phyloP scores from a whole-genome alignment of 2,113 vertebrate genomes.

The Anoura caudifer region DNA sequence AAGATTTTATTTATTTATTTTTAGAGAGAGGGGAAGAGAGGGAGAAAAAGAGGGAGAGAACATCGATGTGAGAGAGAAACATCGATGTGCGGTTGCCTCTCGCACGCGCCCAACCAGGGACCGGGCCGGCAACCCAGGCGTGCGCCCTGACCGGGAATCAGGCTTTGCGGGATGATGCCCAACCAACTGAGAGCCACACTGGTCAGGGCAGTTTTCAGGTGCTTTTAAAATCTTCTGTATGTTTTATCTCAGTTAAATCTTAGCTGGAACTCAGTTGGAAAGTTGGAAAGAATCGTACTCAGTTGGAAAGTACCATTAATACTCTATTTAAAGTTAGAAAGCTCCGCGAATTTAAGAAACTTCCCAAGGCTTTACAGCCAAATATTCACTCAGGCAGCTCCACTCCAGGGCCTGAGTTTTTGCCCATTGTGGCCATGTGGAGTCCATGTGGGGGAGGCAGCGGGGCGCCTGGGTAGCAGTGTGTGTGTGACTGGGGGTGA shows the following conservation, averaged over 20 bases:
- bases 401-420: background rate
- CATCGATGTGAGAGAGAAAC: too few species aligned
- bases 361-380: background rate
- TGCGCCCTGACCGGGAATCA: too few species aligned
- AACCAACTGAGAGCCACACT: too few species aligned
- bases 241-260: background rate
- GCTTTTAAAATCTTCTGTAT: background rate
- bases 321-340: background rate
- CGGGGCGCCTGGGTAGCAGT: background rate
- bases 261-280: too few species aligned
- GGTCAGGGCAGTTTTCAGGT: background rate
- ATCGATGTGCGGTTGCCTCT: too few species aligned
- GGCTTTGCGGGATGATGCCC: too few species aligned
- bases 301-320: background rate
- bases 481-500: accelerated
- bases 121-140: too few species aligned
- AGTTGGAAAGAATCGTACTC: too few species aligned
- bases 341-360: background rate
- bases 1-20: too few species aligned
- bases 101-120: too few species aligned
- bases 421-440: background rate
- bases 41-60: too few species aligned
- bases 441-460: background rate
- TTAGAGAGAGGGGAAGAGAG: too few species aligned
- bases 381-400: background rate